These are phyloP conservation scores for Galemys pyrenaicus DNA, from an alignment of 2,113 vertebrate genomes.

Conservation along the genomic window DNA sequence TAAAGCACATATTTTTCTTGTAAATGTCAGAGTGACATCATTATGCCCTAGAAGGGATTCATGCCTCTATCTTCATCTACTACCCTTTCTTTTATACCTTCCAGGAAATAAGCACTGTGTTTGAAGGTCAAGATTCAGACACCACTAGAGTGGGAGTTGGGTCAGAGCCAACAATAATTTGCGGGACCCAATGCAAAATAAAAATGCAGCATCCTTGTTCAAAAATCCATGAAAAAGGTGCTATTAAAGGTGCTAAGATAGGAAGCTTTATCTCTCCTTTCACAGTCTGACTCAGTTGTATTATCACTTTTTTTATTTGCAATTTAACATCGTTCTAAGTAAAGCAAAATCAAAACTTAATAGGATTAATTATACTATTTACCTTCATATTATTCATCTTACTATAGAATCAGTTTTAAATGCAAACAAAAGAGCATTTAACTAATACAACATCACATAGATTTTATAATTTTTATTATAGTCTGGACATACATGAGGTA, in stretches of 20 bases:
- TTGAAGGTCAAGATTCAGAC: neutral
- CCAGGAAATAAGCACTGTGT: neutral
- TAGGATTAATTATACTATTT: neutral
- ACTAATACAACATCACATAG: neutral
- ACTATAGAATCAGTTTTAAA: neutral
- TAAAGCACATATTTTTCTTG: slow-evolving; percentile 27
- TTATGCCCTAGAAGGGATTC: no score
- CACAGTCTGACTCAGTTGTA: neutral
- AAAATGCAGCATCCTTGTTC: neutral
- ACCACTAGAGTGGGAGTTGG: neutral
- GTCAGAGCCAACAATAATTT: neutral
- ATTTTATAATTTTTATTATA: neutral
- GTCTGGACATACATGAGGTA: rapidly evolving
- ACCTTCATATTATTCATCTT: neutral
- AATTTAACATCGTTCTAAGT: neutral
- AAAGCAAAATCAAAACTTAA: neutral
- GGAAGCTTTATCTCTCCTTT: neutral
- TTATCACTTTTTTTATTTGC: neutral
- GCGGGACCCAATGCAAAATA: neutral
- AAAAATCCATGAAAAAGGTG: neutral
- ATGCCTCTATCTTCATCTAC: neutral
- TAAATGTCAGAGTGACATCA: slow-evolving; percentile 22
- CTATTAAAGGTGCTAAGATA: neutral
- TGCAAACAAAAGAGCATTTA: neutral
- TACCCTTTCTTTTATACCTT: neutral